Evolutionary conservation across 2,113 vertebrate genomes (phyloP).

Genomic region (Egretta garzetta): DNA sequence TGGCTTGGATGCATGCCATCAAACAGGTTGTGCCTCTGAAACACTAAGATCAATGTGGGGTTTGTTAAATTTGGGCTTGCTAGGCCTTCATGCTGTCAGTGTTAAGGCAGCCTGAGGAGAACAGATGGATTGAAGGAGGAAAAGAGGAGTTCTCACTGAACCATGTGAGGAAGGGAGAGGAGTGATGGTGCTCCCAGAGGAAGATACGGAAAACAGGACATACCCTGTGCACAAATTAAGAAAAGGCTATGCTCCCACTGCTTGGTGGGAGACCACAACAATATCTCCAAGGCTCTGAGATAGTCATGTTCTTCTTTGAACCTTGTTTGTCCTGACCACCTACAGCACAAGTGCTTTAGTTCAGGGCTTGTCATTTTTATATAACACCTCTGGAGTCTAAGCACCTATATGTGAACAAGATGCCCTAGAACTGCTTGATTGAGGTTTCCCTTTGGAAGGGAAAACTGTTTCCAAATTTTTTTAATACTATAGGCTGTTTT

Average conservation of each 20-base stretch:
- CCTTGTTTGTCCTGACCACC: neutral
- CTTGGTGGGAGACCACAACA: neutral
- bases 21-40: conserved; percentile 35
- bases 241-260: neutral
- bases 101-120: conserved; percentile 15
- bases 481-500: neutral
- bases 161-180: neutral
- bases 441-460: neutral
- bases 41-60: neutral
- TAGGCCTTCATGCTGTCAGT: neutral
- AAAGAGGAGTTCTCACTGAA: conserved; percentile 1
- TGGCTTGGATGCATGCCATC: conserved; percentile 8
- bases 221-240: neutral
- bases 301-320: neutral
- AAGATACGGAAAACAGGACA: neutral
- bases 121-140: conserved; percentile 40
- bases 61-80: conserved; percentile 43
- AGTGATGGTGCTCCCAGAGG: neutral
- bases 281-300: neutral
- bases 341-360: neutral
- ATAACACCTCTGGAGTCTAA: neutral
- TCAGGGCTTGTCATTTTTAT: neutral
- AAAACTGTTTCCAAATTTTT: neutral
- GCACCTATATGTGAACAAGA: neutral
- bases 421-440: neutral